Conservation (phyloP, 2,888 invertebrate genomes). For the Cepaea hortensis region DNA sequence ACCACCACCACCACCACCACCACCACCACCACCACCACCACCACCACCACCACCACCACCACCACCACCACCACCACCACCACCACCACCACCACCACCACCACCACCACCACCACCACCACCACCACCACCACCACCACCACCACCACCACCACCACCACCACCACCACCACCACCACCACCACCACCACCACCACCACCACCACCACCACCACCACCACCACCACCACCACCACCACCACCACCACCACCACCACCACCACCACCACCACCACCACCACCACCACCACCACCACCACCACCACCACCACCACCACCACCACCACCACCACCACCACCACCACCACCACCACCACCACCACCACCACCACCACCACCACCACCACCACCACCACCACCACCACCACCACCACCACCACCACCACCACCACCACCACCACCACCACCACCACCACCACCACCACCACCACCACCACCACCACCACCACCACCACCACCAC, state of each 20-base stretch:
- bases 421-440: not conserved
- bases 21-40: conserved; percentile 1
- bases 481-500: not conserved
- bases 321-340: not conserved
- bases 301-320: not conserved
- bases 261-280: not conserved
- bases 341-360: not conserved
- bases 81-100: not conserved
- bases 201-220: not conserved
- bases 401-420: not conserved
- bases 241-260: not conserved
- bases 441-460: not conserved
- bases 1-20: not conserved
- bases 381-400: not conserved
- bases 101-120: not conserved
- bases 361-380: not conserved
- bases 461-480: not conserved
- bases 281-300: not conserved
- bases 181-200: not conserved
- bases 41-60: not conserved
- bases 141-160: not conserved
- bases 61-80: not conserved
- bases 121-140: not conserved
- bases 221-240: not conserved
- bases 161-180: not conserved